These are phyloP conservation scores for Chesias legatella DNA, from an alignment of 2,888 invertebrate species.

Conservation along the genomic window DNA sequence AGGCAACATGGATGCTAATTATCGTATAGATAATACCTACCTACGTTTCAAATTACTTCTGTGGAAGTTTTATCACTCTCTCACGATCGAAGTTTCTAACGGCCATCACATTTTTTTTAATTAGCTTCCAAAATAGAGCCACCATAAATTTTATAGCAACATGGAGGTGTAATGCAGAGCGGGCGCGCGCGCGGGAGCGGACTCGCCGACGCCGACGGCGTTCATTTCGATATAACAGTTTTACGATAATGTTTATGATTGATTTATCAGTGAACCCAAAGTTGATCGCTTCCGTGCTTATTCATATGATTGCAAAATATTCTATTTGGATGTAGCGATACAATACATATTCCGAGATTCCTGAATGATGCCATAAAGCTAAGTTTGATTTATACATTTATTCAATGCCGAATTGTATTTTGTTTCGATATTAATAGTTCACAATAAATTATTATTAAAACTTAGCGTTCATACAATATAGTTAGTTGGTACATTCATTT, in stretches of 20 bases:
- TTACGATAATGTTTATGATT: conserved; percentile 65
- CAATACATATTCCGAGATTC: conserved; percentile 19
- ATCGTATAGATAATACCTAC: conserved; percentile 37
- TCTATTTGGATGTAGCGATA: conserved; percentile 30
- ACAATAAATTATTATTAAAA: too few species aligned
- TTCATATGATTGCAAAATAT: conserved; percentile 57
- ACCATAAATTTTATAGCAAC: conserved; percentile 73
- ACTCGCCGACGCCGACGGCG: conserved; percentile 41
- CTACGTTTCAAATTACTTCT: conserved; percentile 46
- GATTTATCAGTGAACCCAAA: conserved; percentile 62
- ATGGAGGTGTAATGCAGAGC: conserved; percentile 53
- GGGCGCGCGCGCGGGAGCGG: conserved; percentile 28
- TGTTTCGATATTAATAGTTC: conserved; percentile 1
- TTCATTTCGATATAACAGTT: conserved; percentile 54
- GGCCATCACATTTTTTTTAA: conserved; percentile 68
- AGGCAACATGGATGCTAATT: conserved; percentile 33
- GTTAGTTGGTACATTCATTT: too few species aligned
- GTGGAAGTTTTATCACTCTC: conserved; percentile 66
- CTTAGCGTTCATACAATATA: too few species aligned
- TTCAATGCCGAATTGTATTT: conserved; percentile 1
- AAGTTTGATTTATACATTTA: conserved; percentile 7
- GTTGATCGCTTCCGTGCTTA: conserved; percentile 65
- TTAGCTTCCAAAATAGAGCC: conserved; percentile 73
- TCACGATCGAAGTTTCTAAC: conserved; percentile 67
- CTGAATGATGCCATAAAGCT: conserved; percentile 8